phyloP scores from a whole-genome alignment of 2,113 vertebrate genomes.

The Clarias gariepinus region DNA sequence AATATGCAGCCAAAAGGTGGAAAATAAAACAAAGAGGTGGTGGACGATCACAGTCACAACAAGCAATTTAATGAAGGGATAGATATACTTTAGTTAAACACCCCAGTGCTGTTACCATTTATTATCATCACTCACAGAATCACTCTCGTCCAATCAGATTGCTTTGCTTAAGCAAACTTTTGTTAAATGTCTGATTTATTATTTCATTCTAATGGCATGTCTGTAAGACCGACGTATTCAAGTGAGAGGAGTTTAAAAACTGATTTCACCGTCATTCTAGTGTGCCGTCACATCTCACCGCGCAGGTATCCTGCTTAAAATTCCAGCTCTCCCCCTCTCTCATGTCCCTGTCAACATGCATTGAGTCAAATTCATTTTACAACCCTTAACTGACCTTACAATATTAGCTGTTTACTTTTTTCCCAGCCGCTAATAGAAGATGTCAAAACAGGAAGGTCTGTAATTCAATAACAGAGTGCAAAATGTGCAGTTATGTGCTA shows the following conservation, averaged over 20 bases:
- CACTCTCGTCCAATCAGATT: too few species aligned
- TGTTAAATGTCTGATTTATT: not conserved
- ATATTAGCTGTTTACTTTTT: slow-evolving; percentile 52
- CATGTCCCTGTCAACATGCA: not conserved
- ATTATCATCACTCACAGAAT: too few species aligned
- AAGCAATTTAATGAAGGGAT: too few species aligned
- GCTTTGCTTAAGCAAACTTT: too few species aligned
- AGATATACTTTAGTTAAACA: too few species aligned
- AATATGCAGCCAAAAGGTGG: too few species aligned
- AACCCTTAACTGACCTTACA: slow-evolving; percentile 33
- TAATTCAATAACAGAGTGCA: slow-evolving; percentile 51
- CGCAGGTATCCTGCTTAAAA: not conserved
- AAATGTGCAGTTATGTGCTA: slow-evolving; percentile 47
- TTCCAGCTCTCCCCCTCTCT: not conserved
- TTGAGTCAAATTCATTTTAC: slow-evolving; percentile 41
- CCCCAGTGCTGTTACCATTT: too few species aligned
- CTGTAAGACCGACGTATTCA: not conserved
- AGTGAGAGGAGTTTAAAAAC: not conserved
- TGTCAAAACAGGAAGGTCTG: slow-evolving; percentile 29
- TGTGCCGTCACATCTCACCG: not conserved
- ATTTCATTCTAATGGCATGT: not conserved
- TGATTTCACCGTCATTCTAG: not conserved
- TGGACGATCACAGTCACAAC: too few species aligned
- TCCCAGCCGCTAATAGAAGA: slow-evolving; percentile 46
- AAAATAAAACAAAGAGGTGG: too few species aligned